phyloP scores from a whole-genome alignment of 2,888 invertebrate species.

The Lycophotia porphyrea region DNA sequence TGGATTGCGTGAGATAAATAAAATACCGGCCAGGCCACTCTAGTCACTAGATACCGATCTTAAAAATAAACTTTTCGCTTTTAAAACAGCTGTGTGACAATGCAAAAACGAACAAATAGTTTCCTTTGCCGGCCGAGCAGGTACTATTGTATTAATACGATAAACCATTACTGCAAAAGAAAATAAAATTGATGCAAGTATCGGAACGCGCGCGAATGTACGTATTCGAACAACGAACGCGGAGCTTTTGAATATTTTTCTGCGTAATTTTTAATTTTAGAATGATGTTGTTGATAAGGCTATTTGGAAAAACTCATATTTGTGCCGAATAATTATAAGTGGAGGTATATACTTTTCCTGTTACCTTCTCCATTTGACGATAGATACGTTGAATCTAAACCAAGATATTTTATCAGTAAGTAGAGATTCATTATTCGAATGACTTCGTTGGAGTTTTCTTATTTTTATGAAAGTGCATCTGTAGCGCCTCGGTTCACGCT shows the following conservation, averaged over 20 bases:
- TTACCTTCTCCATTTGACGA: not conserved
- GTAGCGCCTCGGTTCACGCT: not conserved
- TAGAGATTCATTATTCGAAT: not conserved
- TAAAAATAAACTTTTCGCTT: slow-evolving; percentile 70
- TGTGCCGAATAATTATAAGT: not conserved
- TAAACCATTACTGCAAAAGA: slow-evolving; percentile 74
- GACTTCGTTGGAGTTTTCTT: not conserved
- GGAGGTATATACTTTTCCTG: not conserved
- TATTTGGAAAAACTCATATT: not conserved
- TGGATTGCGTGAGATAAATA: slow-evolving; percentile 65
- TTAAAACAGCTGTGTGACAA: slow-evolving; percentile 72
- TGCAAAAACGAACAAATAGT: slow-evolving; percentile 70
- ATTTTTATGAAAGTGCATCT: not conserved
- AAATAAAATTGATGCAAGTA: slow-evolving; percentile 69
- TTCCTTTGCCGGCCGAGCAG: slow-evolving; percentile 64
- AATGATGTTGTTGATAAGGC: not conserved
- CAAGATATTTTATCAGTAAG: not conserved
- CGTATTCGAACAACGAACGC: slow-evolving; percentile 41
- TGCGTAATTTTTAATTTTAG: not conserved
- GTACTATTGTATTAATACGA: slow-evolving; percentile 81
- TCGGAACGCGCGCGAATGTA: slow-evolving; percentile 63
- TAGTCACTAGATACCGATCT: slow-evolving; percentile 68
- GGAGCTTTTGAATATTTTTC: slow-evolving; percentile 36
- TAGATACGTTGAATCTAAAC: not conserved
- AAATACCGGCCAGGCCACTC: slow-evolving; percentile 55